Evolutionary conservation across 2,113 vertebrate genomes (phyloP).

Genomic region (Corydoras sp.): DNA sequence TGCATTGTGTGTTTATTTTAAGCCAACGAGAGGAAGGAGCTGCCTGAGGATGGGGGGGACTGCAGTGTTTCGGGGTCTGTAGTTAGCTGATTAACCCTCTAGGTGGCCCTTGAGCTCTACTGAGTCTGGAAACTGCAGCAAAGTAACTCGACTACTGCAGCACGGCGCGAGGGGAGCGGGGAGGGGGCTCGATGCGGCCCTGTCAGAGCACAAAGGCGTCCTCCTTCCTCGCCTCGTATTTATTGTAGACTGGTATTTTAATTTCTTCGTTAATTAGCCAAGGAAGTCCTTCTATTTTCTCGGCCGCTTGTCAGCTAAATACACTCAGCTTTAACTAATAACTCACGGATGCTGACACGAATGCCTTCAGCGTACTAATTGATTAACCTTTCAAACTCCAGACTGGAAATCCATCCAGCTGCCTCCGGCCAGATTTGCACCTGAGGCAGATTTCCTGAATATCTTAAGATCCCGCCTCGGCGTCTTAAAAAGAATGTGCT

Average conservation of each 20-base stretch:
- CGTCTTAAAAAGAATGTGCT: too few species aligned
- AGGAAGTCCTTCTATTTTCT: too few species aligned
- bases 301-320: too few species aligned
- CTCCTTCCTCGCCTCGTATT: not conserved
- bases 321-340: too few species aligned
- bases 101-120: slow-evolving; percentile 53
- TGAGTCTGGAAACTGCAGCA: slow-evolving; percentile 38
- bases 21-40: slow-evolving; percentile 12
- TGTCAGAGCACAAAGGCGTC: slow-evolving; percentile 8
- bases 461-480: too few species aligned
- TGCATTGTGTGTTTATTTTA: slow-evolving; percentile 30
- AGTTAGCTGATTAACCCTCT: slow-evolving; percentile 50
- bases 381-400: too few species aligned
- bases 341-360: too few species aligned
- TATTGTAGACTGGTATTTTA: not conserved
- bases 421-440: too few species aligned
- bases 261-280: too few species aligned
- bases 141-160: slow-evolving; percentile 27
- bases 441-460: too few species aligned
- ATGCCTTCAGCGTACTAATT: too few species aligned
- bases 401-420: too few species aligned
- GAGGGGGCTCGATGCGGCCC: slow-evolving; percentile 27
- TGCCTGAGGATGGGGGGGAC: slow-evolving; percentile 36
- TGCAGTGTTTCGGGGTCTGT: slow-evolving; percentile 57
- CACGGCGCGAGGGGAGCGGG: slow-evolving; percentile 10